phyloP scores from a whole-genome alignment of 2,113 vertebrate species.

The Urocynchramus pylzowi region DNA sequence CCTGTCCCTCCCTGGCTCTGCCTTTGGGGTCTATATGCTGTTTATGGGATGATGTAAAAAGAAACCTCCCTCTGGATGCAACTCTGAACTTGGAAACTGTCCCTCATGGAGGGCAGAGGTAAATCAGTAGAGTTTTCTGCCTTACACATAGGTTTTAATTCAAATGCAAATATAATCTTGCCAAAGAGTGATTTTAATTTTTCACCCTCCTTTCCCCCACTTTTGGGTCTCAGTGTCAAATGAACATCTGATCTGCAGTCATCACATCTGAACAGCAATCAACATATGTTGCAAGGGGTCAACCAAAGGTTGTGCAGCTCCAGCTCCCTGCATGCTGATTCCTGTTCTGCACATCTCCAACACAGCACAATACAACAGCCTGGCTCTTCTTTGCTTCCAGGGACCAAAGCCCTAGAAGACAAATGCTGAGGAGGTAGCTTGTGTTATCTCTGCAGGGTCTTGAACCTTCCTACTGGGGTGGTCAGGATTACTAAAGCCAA shows the following conservation, averaged over 20 bases:
- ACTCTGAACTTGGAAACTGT: background rate
- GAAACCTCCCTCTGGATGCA: background rate
- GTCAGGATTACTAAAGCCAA: background rate
- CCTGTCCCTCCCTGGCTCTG: background rate
- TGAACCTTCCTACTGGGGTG: background rate
- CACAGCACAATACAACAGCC: background rate
- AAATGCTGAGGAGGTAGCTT: background rate
- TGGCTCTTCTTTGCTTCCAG: background rate
- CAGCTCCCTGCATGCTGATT: background rate
- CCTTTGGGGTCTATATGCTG: background rate
- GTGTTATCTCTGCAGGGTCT: background rate
- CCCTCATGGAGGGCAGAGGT: background rate
- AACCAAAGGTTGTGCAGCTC: conserved; percentile 1
- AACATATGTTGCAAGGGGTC: conserved; percentile 26
- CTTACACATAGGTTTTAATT: background rate
- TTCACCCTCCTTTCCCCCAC: background rate
- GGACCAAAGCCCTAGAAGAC: background rate
- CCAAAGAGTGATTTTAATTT: background rate
- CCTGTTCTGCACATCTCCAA: background rate
- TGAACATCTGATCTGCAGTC: background rate
- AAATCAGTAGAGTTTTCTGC: background rate
- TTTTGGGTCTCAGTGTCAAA: background rate
- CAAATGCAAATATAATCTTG: background rate
- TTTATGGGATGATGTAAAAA: background rate
- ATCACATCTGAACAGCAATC: background rate